Base-by-base conservation (phyloP, 2,113 vertebrate genomes). In the Alectura lathami region DNA sequence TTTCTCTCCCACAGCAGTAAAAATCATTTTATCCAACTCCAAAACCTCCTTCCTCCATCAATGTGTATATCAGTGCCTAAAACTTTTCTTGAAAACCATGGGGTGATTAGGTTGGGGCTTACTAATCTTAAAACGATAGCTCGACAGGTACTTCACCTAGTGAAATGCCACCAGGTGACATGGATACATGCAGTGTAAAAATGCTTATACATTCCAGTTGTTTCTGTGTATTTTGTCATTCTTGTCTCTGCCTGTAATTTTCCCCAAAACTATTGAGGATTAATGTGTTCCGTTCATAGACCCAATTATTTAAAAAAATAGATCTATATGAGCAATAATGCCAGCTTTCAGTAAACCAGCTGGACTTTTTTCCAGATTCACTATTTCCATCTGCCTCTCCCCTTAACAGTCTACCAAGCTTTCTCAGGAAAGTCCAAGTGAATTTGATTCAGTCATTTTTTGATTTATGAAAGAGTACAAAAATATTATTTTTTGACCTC, bases 401-500 rank as follows among this genome's bases (percentile, higher is more conserved):
- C 15, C 17, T 4, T 7, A 27, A 2, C 6, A 43, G 34, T 59
- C 38, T 64, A 86, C 64, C 43, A 67, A 40, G 38, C 13, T 83
- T 22, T 67, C 40, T 64, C 53, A 50, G 59, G 13, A 74, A 88
- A 85, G 24, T 54, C 78, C 36, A 63, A 89, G 20, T 59, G 21
- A 80, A 91, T 92, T 94, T 68, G 70, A 45, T 68, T 92, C 18
- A 54, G 29, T n/a, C 2, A 2, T 81, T 74, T 91, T 81, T 56
- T 40, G 32, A 40, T 47, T 73, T 64, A 69, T 72, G 38, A 43
- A 91, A 89, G 79, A 70, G 18, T 27, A 34, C 8, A 82, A 32
- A 83, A 79, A 53, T 36, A 50, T 43, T 77, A 79, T 40, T 62
- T 3, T 77, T 94, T 94, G 74, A 95, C 91, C 91, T 94, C 75